These are phyloP conservation scores for Trididemnum miniatum DNA, from an alignment of 23 tunicate species.

Conservation along the genomic window DNA sequence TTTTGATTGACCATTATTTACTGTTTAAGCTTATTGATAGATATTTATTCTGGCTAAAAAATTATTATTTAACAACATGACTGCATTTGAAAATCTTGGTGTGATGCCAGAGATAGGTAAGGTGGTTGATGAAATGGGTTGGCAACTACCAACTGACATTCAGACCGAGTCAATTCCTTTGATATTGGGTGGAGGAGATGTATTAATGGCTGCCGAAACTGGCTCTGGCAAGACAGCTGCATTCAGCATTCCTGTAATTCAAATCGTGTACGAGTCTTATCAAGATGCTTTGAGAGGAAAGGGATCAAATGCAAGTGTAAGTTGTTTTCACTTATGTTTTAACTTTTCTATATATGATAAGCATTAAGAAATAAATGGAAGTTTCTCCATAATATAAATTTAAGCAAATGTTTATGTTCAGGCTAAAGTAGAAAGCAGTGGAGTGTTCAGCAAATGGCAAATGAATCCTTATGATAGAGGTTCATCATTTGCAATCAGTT, in stretches of 20 bases:
- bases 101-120: slow-evolving; percentile 92
- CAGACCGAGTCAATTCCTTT: slow-evolving; percentile 94
- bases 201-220: slow-evolving; percentile 98
- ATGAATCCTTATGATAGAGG: slow-evolving; percentile 91
- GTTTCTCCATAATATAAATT: no score
- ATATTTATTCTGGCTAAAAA: no score
- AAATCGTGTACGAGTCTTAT: slow-evolving; percentile 88
- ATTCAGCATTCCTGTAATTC: slow-evolving; percentile 94
- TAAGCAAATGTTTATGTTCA: no score
- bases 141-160: slow-evolving; percentile 93
- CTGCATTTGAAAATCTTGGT: slow-evolving; percentile 92
- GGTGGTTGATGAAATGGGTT: slow-evolving; percentile 77
- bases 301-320: neutral
- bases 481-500: slow-evolving; percentile 64
- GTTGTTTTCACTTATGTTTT: no score
- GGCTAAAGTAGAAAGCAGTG: neutral
- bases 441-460: slow-evolving; percentile 63
- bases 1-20: no score
- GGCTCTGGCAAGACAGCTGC: slow-evolving; percentile 98
- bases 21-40: no score
- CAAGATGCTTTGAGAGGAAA: slow-evolving; percentile 7
- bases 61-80: slow-evolving; percentile 34
- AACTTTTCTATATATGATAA: no score
- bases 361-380: no score
- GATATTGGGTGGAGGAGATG: slow-evolving; percentile 98